Evolutionary conservation across 2,888 invertebrate genomes (phyloP), one percentile per base, ranked within the genome.

Genomic region (Eudasyphora cyanicolor): DNA sequence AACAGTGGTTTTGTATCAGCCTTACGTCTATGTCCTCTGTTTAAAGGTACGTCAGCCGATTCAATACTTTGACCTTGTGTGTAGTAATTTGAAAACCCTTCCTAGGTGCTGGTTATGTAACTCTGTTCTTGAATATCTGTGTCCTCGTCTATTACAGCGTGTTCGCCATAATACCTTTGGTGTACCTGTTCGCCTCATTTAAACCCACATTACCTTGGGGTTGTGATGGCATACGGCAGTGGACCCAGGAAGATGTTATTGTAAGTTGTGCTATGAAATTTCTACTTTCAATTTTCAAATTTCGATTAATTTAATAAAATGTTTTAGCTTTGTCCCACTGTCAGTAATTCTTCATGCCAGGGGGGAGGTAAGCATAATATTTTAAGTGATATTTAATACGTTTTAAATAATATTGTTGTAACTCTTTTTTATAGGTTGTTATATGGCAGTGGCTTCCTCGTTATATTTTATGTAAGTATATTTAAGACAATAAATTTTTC

Each of bases 101-200:
- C n/a, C n/a, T n/a, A 97, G 97, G 98, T 73, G 96, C 97, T 57
- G 98, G 98, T 1, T 97, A 96, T 89, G 96, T 97, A 0, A 95
- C 96, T 6, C 93, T 96, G 1, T 92, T 96, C 42, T 93, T 97
- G 86, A 97, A 97, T 85, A 92, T 96, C 82, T 95, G 97, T 91
- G 94, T 95, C 76, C 95, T 96, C 76, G 94, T 94, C 79, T 98
- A 97, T 92, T 97, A 97, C 91, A 95, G 96, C 84, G 94, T 97
- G 0, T 95, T 98, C 76, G 94, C 97, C 89, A 94, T 97, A 0
- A 96, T 97, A 92, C 97, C 97, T 0, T 89, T 98, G 60, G 93
- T 96, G 81, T 98, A 96, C 91, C 93, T 97, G 67, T 93, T 94
- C 84, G 94, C 95, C 90, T 96, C 96, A 0, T 93, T 96, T 82